These are phyloP conservation scores for Cryptophagus acutangulus DNA, from an alignment of 2,888 invertebrate genomes.

Conservation along the genomic window DNA sequence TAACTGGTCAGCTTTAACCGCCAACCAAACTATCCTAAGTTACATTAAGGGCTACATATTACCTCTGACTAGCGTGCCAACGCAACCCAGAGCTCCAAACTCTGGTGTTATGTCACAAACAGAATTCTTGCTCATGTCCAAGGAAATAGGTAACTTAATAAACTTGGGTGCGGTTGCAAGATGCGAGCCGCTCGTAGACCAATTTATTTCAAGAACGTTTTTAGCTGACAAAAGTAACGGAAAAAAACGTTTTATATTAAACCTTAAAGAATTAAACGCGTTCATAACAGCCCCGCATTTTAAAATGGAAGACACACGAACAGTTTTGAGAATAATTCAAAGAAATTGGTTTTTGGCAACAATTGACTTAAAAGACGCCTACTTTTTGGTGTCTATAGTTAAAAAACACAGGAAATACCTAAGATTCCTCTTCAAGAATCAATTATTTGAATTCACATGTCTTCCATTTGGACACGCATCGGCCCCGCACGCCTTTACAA, in stretches of 20 bases:
- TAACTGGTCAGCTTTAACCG: too few species aligned
- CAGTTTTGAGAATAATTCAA: conserved; percentile 22
- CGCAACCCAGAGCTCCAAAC: too few species aligned
- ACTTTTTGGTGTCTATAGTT: conserved; percentile 25
- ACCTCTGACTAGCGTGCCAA: conserved; percentile 2
- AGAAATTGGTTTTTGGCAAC: conserved; percentile 11
- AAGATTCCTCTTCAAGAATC: conserved; percentile 24
- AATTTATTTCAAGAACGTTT: conserved; percentile 8
- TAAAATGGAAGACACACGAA: conserved; percentile 29
- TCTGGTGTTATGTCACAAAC: too few species aligned
- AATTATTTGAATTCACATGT: conserved; percentile 26
- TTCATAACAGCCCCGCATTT: conserved; percentile 27
- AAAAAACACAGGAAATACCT: conserved; percentile 20
- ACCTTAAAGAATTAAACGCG: conserved; percentile 25
- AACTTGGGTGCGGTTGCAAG: conserved; percentile 9
- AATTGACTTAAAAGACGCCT: conserved; percentile 22
- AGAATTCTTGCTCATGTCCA: too few species aligned
- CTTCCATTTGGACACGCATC: conserved; percentile 29
- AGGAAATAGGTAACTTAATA: too few species aligned
- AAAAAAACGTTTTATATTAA: conserved; percentile 20
- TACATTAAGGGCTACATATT: conserved; percentile 13
- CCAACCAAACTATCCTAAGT: conserved; percentile 11
- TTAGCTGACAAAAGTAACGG: conserved; percentile 10
- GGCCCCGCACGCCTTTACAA: conserved; percentile 32
- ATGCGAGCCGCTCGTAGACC: background rate